Conservation (phyloP, 2,797 vertebrate species). For the Sebastes itinus region DNA sequence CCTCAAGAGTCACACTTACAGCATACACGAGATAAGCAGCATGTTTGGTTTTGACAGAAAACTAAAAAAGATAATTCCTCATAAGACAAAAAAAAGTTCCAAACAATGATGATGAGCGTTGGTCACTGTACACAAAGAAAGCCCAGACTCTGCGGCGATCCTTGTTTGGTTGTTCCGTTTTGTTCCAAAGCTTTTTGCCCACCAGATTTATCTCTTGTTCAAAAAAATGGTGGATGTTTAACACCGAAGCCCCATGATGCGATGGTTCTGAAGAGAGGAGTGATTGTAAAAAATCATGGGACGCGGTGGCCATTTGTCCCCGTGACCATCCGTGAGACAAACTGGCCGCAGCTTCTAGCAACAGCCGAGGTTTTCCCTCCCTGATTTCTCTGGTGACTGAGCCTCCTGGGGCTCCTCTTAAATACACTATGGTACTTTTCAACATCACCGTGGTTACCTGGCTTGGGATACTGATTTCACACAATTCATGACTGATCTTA, state of each 20-base stretch:
- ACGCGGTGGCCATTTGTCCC: slow-evolving; percentile 24
- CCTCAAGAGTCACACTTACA: slow-evolving; percentile 73
- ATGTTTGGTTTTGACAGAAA: slow-evolving; percentile 82
- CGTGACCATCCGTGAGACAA: slow-evolving; percentile 8
- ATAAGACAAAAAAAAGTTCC: slow-evolving; percentile 65
- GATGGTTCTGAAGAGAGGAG: slow-evolving; percentile 49
- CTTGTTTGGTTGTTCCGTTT: slow-evolving; percentile 59
- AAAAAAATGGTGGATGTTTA: slow-evolving; percentile 29
- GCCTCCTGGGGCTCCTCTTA: slow-evolving; percentile 12
- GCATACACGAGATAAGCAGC: slow-evolving; percentile 84
- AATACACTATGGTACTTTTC: slow-evolving; percentile 24
- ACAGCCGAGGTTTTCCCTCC: background rate
- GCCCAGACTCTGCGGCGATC: slow-evolving; percentile 46
- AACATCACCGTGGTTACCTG: slow-evolving; percentile 21
- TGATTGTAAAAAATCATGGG: slow-evolving; percentile 55
- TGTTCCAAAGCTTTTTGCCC: slow-evolving; percentile 50
- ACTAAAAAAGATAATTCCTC: slow-evolving; percentile 47
- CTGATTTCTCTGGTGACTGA: slow-evolving; percentile 27
- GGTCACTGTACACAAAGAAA: slow-evolving; percentile 78
- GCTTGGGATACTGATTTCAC: slow-evolving; percentile 31
- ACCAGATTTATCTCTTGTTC: slow-evolving; percentile 27
- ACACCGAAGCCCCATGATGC: slow-evolving; percentile 52
- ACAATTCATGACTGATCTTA: slow-evolving; percentile 33
- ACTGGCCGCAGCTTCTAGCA: slow-evolving; percentile 7
- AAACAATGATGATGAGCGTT: slow-evolving; percentile 70